A percentile compares a stretch with the other conserved stretches of the same genome.
Evolutionary conservation across 2,113 vertebrate genomes (phyloP).

Genomic region (Cebus imitator): DNA sequence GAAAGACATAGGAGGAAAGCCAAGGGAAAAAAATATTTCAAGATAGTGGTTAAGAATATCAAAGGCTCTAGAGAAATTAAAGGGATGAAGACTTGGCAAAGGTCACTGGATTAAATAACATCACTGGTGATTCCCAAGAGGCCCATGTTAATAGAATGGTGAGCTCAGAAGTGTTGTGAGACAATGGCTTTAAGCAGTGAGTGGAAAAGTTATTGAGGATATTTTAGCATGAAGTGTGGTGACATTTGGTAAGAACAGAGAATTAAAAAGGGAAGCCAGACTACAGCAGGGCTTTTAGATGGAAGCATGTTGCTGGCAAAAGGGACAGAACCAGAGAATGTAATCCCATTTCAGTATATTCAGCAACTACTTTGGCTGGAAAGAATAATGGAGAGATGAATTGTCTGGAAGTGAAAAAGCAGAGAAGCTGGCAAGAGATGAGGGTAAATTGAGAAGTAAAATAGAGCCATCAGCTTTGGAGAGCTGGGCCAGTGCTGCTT

Average conservation of each 20-base stretch:
- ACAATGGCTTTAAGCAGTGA: neutral
- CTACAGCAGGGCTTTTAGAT: neutral
- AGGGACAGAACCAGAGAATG: neutral
- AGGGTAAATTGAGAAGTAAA: neutral
- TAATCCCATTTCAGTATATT: neutral
- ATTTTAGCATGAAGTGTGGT: neutral
- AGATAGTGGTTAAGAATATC: neutral
- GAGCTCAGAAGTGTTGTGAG: neutral
- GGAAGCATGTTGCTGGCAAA: neutral
- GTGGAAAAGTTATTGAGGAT: neutral
- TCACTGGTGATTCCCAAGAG: neutral
- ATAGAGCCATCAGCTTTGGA: neutral
- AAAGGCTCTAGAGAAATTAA: neutral
- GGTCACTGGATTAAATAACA: neutral
- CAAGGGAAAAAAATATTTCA: neutral
- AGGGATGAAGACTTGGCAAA: neutral
- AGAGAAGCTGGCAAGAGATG: slow-evolving; percentile 4
- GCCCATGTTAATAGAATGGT: neutral
- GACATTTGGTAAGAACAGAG: neutral
- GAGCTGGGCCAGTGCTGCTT: neutral
- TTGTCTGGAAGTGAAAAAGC: neutral
- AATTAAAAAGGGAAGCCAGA: neutral
- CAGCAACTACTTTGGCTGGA: neutral
- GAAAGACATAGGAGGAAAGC: slow-evolving; percentile 1
- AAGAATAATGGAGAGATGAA: neutral